phyloP scores from a whole-genome alignment of 2,113 vertebrate genomes.

The Bufo bufo region DNA sequence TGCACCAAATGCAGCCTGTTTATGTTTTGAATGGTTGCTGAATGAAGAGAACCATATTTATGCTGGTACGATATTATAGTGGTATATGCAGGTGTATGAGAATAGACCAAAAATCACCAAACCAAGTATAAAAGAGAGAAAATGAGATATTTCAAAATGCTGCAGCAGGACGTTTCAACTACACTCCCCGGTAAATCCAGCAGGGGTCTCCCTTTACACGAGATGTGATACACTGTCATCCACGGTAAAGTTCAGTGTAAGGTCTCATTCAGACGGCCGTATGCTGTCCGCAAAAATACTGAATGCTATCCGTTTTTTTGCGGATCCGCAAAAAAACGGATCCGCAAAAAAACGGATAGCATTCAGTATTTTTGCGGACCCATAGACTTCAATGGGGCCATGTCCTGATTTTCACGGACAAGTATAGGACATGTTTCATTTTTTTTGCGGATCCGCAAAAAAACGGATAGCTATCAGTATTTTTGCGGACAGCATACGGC shows the following conservation, averaged over 20 bases:
- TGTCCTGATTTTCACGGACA: too few species aligned
- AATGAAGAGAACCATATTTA: neutral
- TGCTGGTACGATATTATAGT: neutral
- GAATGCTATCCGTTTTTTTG: too few species aligned
- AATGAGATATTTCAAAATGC: neutral
- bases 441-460: too few species aligned
- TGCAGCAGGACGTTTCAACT: neutral
- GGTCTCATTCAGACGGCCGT: too few species aligned
- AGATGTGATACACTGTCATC: neutral
- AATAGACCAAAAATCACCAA: neutral
- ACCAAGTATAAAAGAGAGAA: neutral
- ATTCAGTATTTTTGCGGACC: too few species aligned
- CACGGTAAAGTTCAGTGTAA: constrained; percentile 43
- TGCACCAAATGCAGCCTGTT: neutral
- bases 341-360: too few species aligned
- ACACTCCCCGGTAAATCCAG: constrained; percentile 18
- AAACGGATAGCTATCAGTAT: too few species aligned
- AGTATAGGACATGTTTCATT: too few species aligned
- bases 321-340: too few species aligned
- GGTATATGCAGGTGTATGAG: neutral
- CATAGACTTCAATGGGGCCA: too few species aligned
- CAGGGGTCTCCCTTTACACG: constrained; percentile 51
- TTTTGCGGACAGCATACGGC: too few species aligned
- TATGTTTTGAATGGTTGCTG: neutral
- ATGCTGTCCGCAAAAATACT: too few species aligned